Conservation (phyloP, 1,140 invertebrate genomes). For the Calliopsis andreniformis region DNA sequence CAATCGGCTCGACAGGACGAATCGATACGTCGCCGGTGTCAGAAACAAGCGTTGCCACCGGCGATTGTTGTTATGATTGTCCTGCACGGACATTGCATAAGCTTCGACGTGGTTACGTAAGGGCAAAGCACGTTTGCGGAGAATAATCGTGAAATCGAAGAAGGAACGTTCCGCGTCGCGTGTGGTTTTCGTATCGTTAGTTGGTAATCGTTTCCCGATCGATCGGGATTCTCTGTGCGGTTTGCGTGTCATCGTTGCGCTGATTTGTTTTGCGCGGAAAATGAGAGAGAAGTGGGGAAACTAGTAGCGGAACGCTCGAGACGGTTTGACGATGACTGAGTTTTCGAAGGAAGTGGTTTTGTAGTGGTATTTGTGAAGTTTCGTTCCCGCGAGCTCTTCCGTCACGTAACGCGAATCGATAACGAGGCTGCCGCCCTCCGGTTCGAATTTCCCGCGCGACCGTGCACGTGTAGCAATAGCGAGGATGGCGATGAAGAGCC, state of each 20-base stretch:
- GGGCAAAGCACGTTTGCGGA: conserved; percentile 5
- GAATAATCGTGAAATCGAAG: conserved; percentile 20
- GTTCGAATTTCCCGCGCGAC: conserved; percentile 37
- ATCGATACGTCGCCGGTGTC: conserved; percentile 26
- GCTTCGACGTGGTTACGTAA: conserved; percentile 50
- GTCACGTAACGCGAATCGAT: neutral
- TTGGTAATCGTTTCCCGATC: neutral
- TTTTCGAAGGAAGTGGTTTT: neutral
- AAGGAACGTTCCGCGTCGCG: neutral
- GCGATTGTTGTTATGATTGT: conserved; percentile 25
- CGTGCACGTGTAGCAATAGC: conserved; percentile 18
- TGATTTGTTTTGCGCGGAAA: neutral
- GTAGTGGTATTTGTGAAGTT: conserved; percentile 10
- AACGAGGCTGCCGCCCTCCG: neutral
- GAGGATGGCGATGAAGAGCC: conserved; percentile 79
- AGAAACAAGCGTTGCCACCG: conserved; percentile 17
- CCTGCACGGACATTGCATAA: conserved; percentile 47
- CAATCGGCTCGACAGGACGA: conserved; percentile 10
- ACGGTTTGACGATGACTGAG: neutral
- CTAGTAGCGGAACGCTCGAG: neutral
- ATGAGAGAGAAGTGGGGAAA: neutral
- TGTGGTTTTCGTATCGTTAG: neutral
- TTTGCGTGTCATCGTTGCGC: neutral
- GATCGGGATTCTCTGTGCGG: neutral
- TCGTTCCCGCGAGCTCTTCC: too few relatives aligned